phyloP scores from a whole-genome alignment of 2,888 invertebrate genomes.

The Cheiracanthium punctorium region DNA sequence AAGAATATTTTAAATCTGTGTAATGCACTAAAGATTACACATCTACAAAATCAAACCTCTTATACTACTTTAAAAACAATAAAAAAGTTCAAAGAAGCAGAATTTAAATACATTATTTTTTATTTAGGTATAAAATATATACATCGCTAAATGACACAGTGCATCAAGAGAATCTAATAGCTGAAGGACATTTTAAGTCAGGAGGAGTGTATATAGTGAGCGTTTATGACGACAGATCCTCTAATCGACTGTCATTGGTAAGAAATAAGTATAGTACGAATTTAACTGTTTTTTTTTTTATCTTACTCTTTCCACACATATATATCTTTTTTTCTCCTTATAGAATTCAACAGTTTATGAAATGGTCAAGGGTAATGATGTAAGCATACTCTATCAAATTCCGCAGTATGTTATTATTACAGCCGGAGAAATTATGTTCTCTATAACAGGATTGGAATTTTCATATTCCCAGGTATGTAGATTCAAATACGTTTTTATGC shows the following conservation, averaged over 20 bases:
- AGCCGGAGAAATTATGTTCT: slow-evolving; percentile 95
- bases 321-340: not conserved
- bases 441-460: slow-evolving; percentile 95
- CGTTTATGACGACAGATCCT: slow-evolving; percentile 25
- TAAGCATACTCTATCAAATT: slow-evolving; percentile 87
- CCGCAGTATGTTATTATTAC: slow-evolving; percentile 96
- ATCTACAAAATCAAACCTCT: too few species aligned
- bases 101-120: too few species aligned
- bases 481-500: too few species aligned
- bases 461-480: slow-evolving; percentile 88
- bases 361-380: slow-evolving; percentile 53
- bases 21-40: too few species aligned
- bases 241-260: too few species aligned
- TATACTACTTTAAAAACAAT: too few species aligned
- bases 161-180: not conserved
- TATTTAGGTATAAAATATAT: slow-evolving; percentile 48
- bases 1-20: too few species aligned
- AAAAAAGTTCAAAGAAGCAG: too few species aligned
- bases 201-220: slow-evolving; percentile 41
- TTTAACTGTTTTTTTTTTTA: not conserved
- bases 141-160: slow-evolving; percentile 29
- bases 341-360: slow-evolving; percentile 20
- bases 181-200: slow-evolving; percentile 19
- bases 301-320: not conserved
- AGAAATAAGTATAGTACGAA: not conserved